A percentile compares a stretch with the other conserved stretches of the same genome.
These are phyloP conservation scores for Luidia sarsii DNA, from an alignment of 53 echinoderm and acorn worm species.

Conservation along the genomic window DNA sequence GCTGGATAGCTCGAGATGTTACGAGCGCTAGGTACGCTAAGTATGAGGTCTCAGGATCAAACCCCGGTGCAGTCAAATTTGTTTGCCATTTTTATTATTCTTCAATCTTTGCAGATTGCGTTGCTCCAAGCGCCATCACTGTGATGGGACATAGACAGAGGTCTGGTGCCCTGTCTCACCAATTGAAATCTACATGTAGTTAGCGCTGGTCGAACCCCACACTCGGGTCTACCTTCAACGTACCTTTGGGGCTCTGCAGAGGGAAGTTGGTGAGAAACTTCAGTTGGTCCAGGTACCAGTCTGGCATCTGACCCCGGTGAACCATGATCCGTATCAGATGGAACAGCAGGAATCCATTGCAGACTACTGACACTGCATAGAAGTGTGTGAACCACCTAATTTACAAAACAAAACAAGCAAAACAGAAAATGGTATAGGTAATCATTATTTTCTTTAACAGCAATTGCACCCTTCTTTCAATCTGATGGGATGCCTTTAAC, in stretches of 20 bases:
- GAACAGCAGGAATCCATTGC: constrained; percentile 71
- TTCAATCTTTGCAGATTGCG: no score
- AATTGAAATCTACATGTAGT: no score
- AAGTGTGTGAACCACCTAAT: constrained; percentile 88
- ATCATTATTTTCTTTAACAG: not conserved
- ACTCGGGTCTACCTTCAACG: no score
- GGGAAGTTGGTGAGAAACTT: constrained; percentile 63
- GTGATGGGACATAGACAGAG: no score
- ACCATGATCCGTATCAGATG: constrained; percentile 44
- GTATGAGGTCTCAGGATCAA: no score
- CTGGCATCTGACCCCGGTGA: constrained; percentile 56
- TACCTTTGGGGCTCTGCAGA: constrained; percentile 64
- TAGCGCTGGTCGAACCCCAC: no score
- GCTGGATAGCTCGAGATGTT: no score
- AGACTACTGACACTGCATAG: constrained; percentile 74
- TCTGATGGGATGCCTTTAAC: not conserved
- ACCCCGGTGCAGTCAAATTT: no score
- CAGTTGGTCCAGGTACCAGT: constrained; percentile 58
- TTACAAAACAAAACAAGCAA: not conserved
- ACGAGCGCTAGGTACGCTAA: no score
- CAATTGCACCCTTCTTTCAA: not conserved
- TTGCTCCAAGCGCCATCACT: no score
- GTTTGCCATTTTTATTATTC: no score
- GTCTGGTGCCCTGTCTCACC: no score
- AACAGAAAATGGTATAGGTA: not conserved